phyloP scores from a whole-genome alignment of 2,113 vertebrate species.

The Laticauda colubrina region DNA sequence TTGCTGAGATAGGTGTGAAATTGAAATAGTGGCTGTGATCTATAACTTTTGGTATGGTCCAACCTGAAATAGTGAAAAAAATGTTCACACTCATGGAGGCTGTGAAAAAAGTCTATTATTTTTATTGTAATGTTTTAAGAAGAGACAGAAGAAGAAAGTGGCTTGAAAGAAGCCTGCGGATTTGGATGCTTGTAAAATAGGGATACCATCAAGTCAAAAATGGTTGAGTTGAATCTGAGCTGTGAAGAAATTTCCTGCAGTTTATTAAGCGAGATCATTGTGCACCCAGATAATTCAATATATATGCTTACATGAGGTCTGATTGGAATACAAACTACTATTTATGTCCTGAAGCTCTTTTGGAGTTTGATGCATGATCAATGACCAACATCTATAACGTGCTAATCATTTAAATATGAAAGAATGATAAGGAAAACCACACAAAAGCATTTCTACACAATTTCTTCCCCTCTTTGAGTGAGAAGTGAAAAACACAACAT shows the following conservation, averaged over 20 bases:
- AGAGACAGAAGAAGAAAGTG: neutral
- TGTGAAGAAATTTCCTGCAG: neutral
- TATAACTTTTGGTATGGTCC: neutral
- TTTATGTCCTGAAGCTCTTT: conserved; percentile 31
- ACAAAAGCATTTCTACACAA: neutral
- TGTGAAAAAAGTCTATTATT: neutral
- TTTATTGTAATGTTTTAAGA: neutral
- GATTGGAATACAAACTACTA: neutral
- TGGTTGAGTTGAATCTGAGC: neutral
- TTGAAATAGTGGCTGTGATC: fast-evolving
- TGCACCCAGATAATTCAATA: neutral
- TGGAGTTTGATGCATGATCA: conserved; percentile 26
- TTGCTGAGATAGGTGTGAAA: neutral
- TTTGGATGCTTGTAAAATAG: neutral
- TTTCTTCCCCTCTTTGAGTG: neutral
- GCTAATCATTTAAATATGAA: conserved; percentile 57
- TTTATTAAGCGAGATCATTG: too few relatives aligned
- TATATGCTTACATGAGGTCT: neutral
- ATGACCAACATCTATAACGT: conserved; percentile 26
- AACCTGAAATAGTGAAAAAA: neutral
- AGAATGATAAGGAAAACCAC: neutral
- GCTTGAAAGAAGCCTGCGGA: neutral
- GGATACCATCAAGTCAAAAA: neutral
- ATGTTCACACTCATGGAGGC: neutral
- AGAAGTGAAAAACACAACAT: neutral